Evolutionary conservation across 2,888 invertebrate genomes (phyloP), one percentile per base, ranked within the genome.

Genomic region (Zaprionus obscuricornis): DNA sequence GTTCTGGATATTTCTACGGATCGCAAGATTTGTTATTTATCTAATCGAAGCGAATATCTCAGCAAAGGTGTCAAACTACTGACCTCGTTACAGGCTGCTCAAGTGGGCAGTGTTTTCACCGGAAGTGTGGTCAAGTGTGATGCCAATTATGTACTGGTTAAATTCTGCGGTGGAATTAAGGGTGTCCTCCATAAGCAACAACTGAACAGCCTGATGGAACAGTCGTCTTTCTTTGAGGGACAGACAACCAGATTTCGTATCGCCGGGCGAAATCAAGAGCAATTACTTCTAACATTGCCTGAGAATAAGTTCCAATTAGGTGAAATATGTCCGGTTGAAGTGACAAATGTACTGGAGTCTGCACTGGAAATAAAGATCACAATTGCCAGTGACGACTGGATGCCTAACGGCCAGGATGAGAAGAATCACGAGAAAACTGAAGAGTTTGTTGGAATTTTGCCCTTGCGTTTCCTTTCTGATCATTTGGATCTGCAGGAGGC

Each of bases 1-100:
- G 93, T 95, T 2, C 88, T 94, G 22, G 87, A 88, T 0, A 83
- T 92, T 2, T 92, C 92, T 66, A 56, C 78, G 0, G 90, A 87
- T 0, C 91, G 89, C 11, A 91, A 91, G 16, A 90, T 90, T 2
- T 88, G 94, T 1, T 88, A 92, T 43, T 91, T 95, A 13, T 95
- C 95, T 0, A 89, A 94, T 76, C 95, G 95, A 74, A 92, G 92
- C 2, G 92, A 93, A 1, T 91, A 95, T 6, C 87, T 96, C 57
- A 87, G 92, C 0, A 91, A 92, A 0, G 90, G 92, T 0, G 83
- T 92, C 1, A 91, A 91, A 10, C 88, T 93, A 22, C 88, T 95
- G 3, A 88, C 83, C 0, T 89, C 90, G 1, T 90, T 92, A 37
- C 86, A 91, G 0, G 88, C 92, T 5, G 93, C 92, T 0, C 87